Conservation (phyloP, 2,797 vertebrate species). For the Arrhamphus sclerolepis region DNA sequence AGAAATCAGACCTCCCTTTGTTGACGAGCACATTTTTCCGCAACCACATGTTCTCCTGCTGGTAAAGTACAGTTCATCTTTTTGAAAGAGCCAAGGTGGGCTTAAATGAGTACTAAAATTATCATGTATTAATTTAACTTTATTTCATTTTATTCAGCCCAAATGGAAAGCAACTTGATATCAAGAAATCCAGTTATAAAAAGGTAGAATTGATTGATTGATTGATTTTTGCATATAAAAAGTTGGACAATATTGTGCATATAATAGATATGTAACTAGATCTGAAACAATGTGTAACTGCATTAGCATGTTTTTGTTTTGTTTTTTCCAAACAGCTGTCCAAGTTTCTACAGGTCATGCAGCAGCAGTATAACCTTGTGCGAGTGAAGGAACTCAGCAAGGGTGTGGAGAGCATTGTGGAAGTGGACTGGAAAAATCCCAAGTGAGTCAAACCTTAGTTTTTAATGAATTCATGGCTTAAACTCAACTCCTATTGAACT, state of each 20-base stretch:
- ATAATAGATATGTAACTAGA: neutral
- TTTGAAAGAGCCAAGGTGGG: neutral
- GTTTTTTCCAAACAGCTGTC: slow-evolving; percentile 84
- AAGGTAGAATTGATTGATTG: too few species aligned
- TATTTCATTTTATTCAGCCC: slow-evolving; percentile 78
- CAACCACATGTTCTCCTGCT: slow-evolving; percentile 94
- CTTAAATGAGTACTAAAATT: neutral
- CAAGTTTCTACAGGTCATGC: slow-evolving; percentile 93
- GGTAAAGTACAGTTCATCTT: slow-evolving; percentile 75
- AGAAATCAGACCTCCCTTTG: slow-evolving; percentile 93
- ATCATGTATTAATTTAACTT: neutral
- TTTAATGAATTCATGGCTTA: slow-evolving; percentile 21
- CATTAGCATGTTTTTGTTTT: neutral
- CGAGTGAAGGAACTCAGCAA: slow-evolving; percentile 92
- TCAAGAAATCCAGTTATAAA: slow-evolving; percentile 97
- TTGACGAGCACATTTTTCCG: slow-evolving; percentile 93
- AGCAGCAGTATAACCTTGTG: slow-evolving; percentile 88
- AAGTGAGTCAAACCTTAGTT: slow-evolving; percentile 79
- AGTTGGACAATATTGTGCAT: neutral
- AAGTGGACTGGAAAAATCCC: slow-evolving; percentile 92
- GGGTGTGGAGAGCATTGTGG: slow-evolving; percentile 96
- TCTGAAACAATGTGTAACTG: neutral
- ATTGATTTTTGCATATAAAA: neutral
- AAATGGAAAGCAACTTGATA: slow-evolving; percentile 88
- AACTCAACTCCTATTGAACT: slow-evolving; percentile 24